Base-by-base conservation (phyloP, 92 coral and sea anemone genomes). In the Porites lobata region DNA sequence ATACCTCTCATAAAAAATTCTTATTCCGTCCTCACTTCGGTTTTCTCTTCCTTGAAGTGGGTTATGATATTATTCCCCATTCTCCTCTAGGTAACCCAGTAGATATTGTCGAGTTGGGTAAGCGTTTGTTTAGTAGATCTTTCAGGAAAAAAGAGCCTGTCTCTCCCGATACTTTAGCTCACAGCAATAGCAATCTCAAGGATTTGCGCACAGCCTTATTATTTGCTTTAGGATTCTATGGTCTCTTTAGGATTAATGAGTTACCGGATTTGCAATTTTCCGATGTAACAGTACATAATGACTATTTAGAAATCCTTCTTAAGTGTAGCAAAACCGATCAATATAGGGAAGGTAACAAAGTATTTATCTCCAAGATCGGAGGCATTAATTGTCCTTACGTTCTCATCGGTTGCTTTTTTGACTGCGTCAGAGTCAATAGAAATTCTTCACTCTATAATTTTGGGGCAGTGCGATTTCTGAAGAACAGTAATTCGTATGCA, bases 191-290 rank as follows among this genome's bases (percentile, higher is more conserved):
- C 53, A 85, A 52, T 59, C 72, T 85, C 21, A 79, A 50, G 3
- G 90, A 79, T 79, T 65, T 90, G 32, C 80, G 77, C 69, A 86
- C 93, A 62, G 87, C 93, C 6, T 71, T 90, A 72, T 38, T 84
- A 10, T 80, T 85, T 80, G 78, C 79, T 19, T 74, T 90, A 18
- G 90, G 93, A 21, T 86, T 80, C 56, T 15, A 76, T 13, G 87
- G 87, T 50, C 81, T 90, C 38, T 85, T 90, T 74, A 79, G 93
- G 70, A 59, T 79, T 26, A 78, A 57, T 50, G 87, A 90, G 54
- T 61, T 90, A 79, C 50, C 85, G 74, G 78, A 77, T 54, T 20
- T 90, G 8, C 76, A 65, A 51, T 85, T 86, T 62, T 84, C 70
- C 22, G 86, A 90, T 69, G 72, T 90, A 26, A 12, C 26, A 56